phyloP scores from a whole-genome alignment of 2,888 invertebrate species.

The Harmothoe impar region DNA sequence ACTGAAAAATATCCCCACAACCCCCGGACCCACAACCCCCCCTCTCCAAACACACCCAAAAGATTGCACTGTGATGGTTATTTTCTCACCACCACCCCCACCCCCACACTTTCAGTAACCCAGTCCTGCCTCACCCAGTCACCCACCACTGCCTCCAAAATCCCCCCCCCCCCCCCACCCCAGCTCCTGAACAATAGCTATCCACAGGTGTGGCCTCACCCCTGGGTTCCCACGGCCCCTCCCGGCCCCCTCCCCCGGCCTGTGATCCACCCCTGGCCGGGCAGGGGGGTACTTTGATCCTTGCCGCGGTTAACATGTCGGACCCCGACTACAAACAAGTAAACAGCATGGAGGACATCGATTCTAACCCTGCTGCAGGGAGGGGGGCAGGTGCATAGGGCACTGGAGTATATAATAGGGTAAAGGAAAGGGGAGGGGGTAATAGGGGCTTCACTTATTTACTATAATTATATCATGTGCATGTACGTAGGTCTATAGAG shows the following conservation, averaged over 20 bases:
- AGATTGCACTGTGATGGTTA: too few species aligned
- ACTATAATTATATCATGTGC: too few species aligned
- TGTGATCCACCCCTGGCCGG: background rate
- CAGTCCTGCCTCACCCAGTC: background rate
- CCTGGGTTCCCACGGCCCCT: constrained; percentile 8
- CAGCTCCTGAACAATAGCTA: background rate
- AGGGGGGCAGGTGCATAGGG: background rate
- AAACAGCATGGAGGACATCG: constrained; percentile 15
- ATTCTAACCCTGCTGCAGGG: background rate
- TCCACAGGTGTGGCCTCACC: background rate
- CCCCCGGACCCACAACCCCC: too few species aligned
- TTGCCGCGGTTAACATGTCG: background rate
- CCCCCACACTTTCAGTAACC: too few species aligned
- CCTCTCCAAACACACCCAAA: too few species aligned
- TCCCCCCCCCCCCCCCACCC: background rate
- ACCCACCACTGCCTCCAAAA: background rate
- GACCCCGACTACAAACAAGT: background rate
- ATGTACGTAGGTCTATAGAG: too few species aligned
- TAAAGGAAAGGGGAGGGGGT: background rate
- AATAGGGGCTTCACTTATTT: background rate
- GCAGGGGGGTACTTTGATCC: background rate
- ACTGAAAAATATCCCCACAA: too few species aligned
- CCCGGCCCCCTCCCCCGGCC: background rate
- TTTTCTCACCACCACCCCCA: too few species aligned
- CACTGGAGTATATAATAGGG: background rate